A percentile compares a stretch with the other conserved stretches of the same genome.
Evolutionary conservation across 1,140 invertebrate genomes (phyloP).

Genomic region (Diplogasteroides magnus): DNA sequence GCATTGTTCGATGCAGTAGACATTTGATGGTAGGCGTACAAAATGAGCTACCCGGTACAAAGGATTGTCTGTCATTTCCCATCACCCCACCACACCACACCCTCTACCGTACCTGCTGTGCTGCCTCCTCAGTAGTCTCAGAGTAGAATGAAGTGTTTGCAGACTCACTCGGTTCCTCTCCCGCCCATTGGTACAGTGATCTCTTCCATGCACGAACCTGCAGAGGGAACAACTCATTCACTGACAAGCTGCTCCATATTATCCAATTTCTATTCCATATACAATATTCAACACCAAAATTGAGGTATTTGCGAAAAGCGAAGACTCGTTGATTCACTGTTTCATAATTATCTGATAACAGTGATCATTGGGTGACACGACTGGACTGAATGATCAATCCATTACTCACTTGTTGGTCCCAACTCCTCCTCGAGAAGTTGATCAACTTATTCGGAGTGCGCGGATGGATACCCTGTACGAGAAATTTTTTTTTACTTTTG

Average conservation of each 20-base stretch:
- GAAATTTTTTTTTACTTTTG: not conserved
- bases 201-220: slow-evolving; percentile 55
- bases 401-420: slow-evolving; percentile 47
- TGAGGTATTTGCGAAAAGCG: no score
- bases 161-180: slow-evolving; percentile 33
- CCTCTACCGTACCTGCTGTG: not conserved
- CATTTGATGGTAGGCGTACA: no score
- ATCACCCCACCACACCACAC: no score
- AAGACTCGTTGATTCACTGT: no score
- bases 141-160: slow-evolving; percentile 1
- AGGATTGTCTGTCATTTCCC: no score
- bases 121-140: not conserved
- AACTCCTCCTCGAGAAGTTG: slow-evolving; percentile 56
- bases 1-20: no score
- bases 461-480: slow-evolving; percentile 44
- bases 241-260: not conserved
- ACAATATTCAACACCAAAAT: no score
- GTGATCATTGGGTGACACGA: no score
- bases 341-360: no score
- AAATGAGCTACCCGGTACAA: no score
- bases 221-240: not conserved
- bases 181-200: slow-evolving; percentile 34
- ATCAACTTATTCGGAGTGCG: slow-evolving; percentile 58
- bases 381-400: not conserved
- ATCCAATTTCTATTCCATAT: slow-evolving; percentile 1